A percentile compares a stretch with the other conserved stretches of the same genome.
These are phyloP conservation scores for Andrena hattorfiana DNA, from an alignment of 2,888 invertebrate species.

Conservation along the genomic window DNA sequence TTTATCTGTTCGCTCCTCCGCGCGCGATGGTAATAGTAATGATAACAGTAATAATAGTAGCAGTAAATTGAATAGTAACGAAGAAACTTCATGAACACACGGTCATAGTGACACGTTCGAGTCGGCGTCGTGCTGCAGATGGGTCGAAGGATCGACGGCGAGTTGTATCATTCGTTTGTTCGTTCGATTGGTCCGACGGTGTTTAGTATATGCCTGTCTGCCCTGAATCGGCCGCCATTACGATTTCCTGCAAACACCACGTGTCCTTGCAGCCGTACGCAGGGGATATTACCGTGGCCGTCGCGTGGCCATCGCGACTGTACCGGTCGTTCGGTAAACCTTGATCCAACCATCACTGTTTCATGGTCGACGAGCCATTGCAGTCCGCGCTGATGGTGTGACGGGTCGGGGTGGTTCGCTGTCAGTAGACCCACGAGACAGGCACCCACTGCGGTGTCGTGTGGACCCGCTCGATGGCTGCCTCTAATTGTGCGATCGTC, in stretches of 20 bases:
- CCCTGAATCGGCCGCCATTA: conserved; percentile 29
- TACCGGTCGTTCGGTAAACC: conserved; percentile 60
- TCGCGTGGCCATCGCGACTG: conserved; percentile 36
- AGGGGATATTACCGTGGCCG: conserved; percentile 29
- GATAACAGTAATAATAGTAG: conserved; percentile 36
- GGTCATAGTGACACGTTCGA: conserved; percentile 79
- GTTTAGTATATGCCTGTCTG: conserved; percentile 38
- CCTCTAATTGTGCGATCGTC: conserved; percentile 96
- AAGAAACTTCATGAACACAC: conserved; percentile 81
- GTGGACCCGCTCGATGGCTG: conserved; percentile 95
- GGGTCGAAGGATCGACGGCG: conserved; percentile 52
- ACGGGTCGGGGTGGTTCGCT: conserved; percentile 85
- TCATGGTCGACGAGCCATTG: conserved; percentile 82
- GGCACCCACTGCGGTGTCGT: conserved; percentile 98
- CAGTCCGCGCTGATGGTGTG: conserved; percentile 79
- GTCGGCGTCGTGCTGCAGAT: conserved; percentile 66
- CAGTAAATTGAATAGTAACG: conserved; percentile 43
- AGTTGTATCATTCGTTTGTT: conserved; percentile 44
- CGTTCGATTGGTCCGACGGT: conserved; percentile 61
- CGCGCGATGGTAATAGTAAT: conserved; percentile 39
- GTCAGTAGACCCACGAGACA: conserved; percentile 98
- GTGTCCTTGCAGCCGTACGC: conserved; percentile 7
- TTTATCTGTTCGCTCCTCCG: conserved; percentile 39
- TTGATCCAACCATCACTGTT: conserved; percentile 76
- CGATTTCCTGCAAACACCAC: conserved; percentile 30